These are phyloP conservation scores for Meganola albula DNA, from an alignment of 2,888 invertebrate genomes.

Conservation along the genomic window DNA sequence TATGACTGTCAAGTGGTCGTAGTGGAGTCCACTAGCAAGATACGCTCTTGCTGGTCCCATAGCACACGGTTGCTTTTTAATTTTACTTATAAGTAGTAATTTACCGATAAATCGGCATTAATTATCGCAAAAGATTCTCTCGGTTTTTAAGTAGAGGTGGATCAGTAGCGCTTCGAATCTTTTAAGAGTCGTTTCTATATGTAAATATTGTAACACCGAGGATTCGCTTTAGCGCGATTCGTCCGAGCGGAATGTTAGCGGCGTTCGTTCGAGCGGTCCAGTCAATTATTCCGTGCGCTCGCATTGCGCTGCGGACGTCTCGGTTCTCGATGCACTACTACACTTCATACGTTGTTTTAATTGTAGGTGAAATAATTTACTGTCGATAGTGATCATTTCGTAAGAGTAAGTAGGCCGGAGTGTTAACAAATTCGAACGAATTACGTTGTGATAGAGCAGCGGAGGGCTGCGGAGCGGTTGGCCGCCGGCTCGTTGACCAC, in stretches of 20 bases:
- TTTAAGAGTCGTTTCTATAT: conserved; percentile 59
- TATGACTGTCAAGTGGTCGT: no score
- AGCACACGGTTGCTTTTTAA: conserved; percentile 69
- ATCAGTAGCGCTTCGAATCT: conserved; percentile 73
- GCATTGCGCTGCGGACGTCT: conserved; percentile 44
- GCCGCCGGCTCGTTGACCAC: conserved; percentile 49
- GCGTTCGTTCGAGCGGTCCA: conserved; percentile 53
- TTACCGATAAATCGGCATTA: conserved; percentile 60
- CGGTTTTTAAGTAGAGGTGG: conserved; percentile 72
- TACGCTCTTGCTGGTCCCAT: conserved; percentile 61
- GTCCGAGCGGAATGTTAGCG: conserved; percentile 47
- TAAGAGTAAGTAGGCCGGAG: conserved; percentile 75
- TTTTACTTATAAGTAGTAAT: conserved; percentile 71
- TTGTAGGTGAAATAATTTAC: conserved; percentile 74
- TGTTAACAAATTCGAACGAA: conserved; percentile 74
- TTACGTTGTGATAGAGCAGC: conserved; percentile 69
- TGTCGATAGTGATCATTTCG: conserved; percentile 74
- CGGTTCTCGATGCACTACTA: conserved; percentile 53
- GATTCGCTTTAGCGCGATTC: conserved; percentile 64
- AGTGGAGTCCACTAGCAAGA: no score
- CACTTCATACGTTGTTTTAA: conserved; percentile 71
- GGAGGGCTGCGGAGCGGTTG: conserved; percentile 43
- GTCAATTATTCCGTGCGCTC: conserved; percentile 70
- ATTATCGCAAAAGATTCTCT: conserved; percentile 65
- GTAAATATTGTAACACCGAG: conserved; percentile 72